Evolutionary conservation across 2,888 invertebrate genomes (phyloP), one percentile per base, ranked within the genome.

Genomic region (Stenolophus ochropezus): DNA sequence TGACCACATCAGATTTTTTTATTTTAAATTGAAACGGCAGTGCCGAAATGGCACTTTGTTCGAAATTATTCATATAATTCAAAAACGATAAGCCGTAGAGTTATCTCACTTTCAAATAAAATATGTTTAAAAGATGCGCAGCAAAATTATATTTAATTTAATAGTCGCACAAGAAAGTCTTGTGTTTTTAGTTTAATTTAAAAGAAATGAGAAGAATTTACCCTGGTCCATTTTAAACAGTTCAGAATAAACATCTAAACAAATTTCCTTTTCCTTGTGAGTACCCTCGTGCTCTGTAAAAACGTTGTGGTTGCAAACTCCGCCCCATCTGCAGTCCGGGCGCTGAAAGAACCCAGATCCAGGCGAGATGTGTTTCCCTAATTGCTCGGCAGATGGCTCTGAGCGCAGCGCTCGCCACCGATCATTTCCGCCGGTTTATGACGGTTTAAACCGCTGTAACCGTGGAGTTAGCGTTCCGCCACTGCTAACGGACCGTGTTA

Each of bases 401-500:
- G 16, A 58, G 58, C 42, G 20, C 33, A 27, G 27, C 20, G 71
- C 27, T 51, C 51, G 79, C 78, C 49, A 79, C 79, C 79, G 69
- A 69, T 58, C 80, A 80, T 80, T 80, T 73, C 80, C 80, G 33
- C 21, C 56, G 73, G 49, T 80, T 80, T 80, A 80, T 73, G 80
- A 73, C 61, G 73, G 80, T 61, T 80, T 80, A 80, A 80, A 71
- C 56, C 47, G 58, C 21, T 73, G 80, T 79, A 51, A 79, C 61
- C 61, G 56, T 61, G 33, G 25, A 33, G 65, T 71, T 73, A 73
- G 73, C 73, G 49, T 49, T 73, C 73, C 73, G 47, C 73, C 23
- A 47, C 49, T 73, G 73, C 23, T 21, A 73, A 73, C 73, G 73
- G 49, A 49, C 73, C 73, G 49, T 73, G 73, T 49, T 73, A 73